Evolutionary conservation across 2,888 invertebrate genomes (phyloP).

Genomic region (Nebria brevicollis): DNA sequence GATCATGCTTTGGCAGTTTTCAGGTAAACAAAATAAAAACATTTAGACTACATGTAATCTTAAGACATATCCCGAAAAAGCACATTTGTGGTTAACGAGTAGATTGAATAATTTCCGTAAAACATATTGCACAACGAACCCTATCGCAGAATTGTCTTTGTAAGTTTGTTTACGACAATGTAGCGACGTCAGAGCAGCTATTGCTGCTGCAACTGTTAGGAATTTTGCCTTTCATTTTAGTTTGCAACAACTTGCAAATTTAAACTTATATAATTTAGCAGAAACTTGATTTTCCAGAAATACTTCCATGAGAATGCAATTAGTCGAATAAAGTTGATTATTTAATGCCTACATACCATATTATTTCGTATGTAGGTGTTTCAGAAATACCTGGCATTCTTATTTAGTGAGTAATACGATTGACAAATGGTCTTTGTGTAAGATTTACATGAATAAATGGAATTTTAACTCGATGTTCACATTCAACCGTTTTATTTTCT

Average conservation of each 20-base stretch:
- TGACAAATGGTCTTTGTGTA: neutral
- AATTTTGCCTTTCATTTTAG: neutral
- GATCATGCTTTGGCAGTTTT: constrained; percentile 95
- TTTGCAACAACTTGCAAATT: neutral
- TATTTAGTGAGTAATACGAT: neutral
- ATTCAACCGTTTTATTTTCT: neutral
- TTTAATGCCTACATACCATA: constrained; percentile 18
- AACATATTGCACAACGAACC: too few species aligned
- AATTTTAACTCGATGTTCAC: neutral
- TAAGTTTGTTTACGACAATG: too few species aligned
- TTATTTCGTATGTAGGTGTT: constrained; percentile 10
- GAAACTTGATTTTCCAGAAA: neutral
- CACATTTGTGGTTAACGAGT: too few species aligned
- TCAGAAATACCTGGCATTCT: neutral
- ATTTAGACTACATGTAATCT: too few species aligned
- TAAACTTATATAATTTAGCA: neutral
- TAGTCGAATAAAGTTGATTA: neutral
- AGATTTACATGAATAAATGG: neutral
- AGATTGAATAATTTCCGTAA: too few species aligned
- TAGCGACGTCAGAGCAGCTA: neutral
- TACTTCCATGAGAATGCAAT: neutral
- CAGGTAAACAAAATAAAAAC: constrained; percentile 69
- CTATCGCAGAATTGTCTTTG: too few species aligned
- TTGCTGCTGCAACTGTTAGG: neutral
- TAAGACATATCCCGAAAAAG: too few species aligned